Base-by-base conservation (phyloP, 1,140 invertebrate species). In the Trichogramma pretiosum region DNA sequence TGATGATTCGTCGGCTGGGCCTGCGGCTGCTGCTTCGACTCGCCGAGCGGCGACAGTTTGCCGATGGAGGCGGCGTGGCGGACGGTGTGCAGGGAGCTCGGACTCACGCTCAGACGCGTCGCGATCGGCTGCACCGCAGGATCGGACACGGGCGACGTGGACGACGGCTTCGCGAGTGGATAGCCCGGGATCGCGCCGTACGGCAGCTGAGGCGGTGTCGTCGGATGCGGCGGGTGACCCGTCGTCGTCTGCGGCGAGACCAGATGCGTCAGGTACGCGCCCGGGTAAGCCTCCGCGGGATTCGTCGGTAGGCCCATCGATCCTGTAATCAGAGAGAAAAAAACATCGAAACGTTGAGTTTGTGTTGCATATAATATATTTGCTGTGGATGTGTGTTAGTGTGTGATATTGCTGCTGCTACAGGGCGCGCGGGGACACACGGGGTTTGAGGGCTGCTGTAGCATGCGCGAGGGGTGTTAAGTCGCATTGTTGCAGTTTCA, bases 301-400 rank as follows among this genome's bases (percentile, higher is more conserved):
- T n/a, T n/a, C n/a, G n/a, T n/a, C 28, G 64, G 46, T 58, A 70
- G 62, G 24, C 64, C 61, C 30, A 70, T 58, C 21, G 62, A 56
- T 55, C 68, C 71, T 72, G 57, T 9, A 49, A 56, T 44, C 41
- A 54, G 49, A 57, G 28, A 55, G 47, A 30, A 39, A 17, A 30
- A 53, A n/a, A n/a, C n/a, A n/a, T n/a, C n/a, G n/a, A n/a, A n/a
- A n/a, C n/a, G n/a, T n/a, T n/a, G n/a, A n/a, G n/a, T n/a, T n/a
- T n/a, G n/a, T n/a, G n/a, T n/a, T n/a, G n/a, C n/a, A n/a, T n/a
- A n/a, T n/a, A n/a, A n/a, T n/a, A n/a, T n/a, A n/a, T n/a, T n/a
- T n/a, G n/a, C n/a, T n/a, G n/a, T n/a, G n/a, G n/a, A n/a, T n/a
- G n/a, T n/a, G n/a, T n/a, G n/a, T n/a, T n/a, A n/a, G n/a, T n/a